phyloP scores from a whole-genome alignment of 2,888 invertebrate species.

The Pyrgus malvae region DNA sequence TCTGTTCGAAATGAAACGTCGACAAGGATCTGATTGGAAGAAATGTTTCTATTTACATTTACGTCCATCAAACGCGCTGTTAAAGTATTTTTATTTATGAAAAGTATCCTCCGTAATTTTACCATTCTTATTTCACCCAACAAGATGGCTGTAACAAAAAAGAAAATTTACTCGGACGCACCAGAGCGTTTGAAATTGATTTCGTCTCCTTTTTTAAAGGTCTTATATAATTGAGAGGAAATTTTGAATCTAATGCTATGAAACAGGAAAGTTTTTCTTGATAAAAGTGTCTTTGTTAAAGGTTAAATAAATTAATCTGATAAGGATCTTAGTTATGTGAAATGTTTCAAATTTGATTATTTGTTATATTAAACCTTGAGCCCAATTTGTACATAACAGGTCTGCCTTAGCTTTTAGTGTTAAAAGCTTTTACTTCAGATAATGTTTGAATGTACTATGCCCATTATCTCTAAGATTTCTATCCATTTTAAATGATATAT shows the following conservation, averaged over 20 bases:
- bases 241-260: conserved; percentile 11
- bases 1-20: conserved; percentile 13
- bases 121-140: conserved; percentile 20
- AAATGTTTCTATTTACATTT: conserved; percentile 22
- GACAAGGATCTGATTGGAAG: conserved; percentile 9
- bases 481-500: conserved; percentile 17
- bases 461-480: conserved; percentile 10
- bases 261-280: neutral
- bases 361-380: conserved; percentile 11
- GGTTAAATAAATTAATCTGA: neutral
- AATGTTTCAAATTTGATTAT: conserved; percentile 10
- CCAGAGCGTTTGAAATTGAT: conserved; percentile 30
- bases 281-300: neutral
- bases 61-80: conserved; percentile 18
- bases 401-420: conserved; percentile 11
- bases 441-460: conserved; percentile 4
- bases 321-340: conserved; percentile 4
- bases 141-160: conserved; percentile 25
- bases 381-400: conserved; percentile 10
- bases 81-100: conserved; percentile 19
- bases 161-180: conserved; percentile 29
- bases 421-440: conserved; percentile 18
- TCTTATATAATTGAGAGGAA: conserved; percentile 25
- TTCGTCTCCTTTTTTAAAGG: conserved; percentile 30
- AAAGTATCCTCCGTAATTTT: conserved; percentile 19